Conservation (phyloP, 1,140 invertebrate genomes). For the Amyelois transitella region DNA sequence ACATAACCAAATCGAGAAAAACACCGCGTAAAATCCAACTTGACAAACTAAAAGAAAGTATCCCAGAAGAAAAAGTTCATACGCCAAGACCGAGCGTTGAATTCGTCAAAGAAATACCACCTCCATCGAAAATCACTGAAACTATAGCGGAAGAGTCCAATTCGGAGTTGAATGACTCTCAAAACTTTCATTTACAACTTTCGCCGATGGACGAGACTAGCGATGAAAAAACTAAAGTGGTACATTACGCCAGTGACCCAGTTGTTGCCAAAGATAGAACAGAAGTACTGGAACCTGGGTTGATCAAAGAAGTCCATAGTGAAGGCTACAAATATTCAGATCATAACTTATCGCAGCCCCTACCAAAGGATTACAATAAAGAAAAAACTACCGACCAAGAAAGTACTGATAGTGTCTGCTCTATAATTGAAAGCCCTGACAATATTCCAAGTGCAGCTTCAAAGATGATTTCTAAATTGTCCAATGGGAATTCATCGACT, state of each 20-base stretch:
- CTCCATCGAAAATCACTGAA: conserved; percentile 35
- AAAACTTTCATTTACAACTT: conserved; percentile 50
- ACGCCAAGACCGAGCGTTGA: conserved; percentile 37
- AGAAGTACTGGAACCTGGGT: conserved; percentile 36
- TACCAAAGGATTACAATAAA: conserved; percentile 28
- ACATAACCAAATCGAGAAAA: conserved; percentile 41
- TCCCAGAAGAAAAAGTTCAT: conserved; percentile 23
- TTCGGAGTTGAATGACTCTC: conserved; percentile 53
- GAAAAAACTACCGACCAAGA: conserved; percentile 54
- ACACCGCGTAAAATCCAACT: conserved; percentile 32
- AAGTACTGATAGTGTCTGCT: conserved; percentile 55
- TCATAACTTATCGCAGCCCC: conserved; percentile 33
- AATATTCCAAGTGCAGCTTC: conserved; percentile 47
- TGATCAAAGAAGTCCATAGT: conserved; percentile 34
- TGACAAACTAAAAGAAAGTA: conserved; percentile 14
- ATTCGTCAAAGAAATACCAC: conserved; percentile 43
- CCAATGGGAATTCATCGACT: conserved; percentile 64
- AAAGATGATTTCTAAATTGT: conserved; percentile 63
- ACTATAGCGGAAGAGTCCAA: conserved; percentile 41
- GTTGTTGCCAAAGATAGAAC: conserved; percentile 34
- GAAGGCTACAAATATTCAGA: conserved; percentile 47
- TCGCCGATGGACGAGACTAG: conserved; percentile 38
- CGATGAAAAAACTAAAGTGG: conserved; percentile 24
- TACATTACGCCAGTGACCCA: conserved; percentile 40
- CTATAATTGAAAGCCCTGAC: conserved; percentile 57